Evolutionary conservation across 2,797 vertebrate species (phyloP), one percentile per base, ranked within the genome.

Genomic region (Poeciliopsis paucimaculata): DNA sequence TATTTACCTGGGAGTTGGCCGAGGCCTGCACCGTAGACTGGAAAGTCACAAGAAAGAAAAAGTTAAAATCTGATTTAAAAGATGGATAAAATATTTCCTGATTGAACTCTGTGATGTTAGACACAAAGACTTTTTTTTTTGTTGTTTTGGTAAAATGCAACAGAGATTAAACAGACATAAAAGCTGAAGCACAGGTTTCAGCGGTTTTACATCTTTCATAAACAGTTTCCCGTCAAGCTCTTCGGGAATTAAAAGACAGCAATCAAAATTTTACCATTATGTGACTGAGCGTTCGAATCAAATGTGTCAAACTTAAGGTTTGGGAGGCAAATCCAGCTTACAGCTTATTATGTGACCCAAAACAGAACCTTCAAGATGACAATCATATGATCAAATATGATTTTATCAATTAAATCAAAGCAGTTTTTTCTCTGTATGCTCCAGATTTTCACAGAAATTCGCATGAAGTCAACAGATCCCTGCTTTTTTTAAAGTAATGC

Each of bases 1-100:
- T 18, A 79, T 87, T 86, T 60, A 96, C 95, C 94, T 80, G 94
- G 93, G 64, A 83, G 68, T 47, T 86, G 45, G 31, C 94, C 93
- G 10, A 83, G 87, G 39, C 93, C 93, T 20, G 87, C 89, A 8
- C 89, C 90, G 49, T 95, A 94, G 53, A 10, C 95, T 96, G 84
- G 2, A 82, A 84, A 76, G 49, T 47, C 74, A 85, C 26, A 85
- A 71, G 68, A 87, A 68, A 71, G 26, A 79, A 12, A 75, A 0
- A n/a, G 39, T 76, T 66, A 3, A 62, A n/a, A 53, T 77, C 3
- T 28, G 28, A 72, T 12, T 78, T 31, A 28, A n/a, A n/a, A 36
- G 9, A 18, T 26, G 15, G 39, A 41, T 43, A 43, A 43, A 26
- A 39, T 26, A 26, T 78, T 72, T 49, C 3, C 26, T 51, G 34